Evolutionary conservation across 2,797 vertebrate species (phyloP), one percentile per base, ranked within the genome.

Genomic region (Eleutherodactylus coqui): DNA sequence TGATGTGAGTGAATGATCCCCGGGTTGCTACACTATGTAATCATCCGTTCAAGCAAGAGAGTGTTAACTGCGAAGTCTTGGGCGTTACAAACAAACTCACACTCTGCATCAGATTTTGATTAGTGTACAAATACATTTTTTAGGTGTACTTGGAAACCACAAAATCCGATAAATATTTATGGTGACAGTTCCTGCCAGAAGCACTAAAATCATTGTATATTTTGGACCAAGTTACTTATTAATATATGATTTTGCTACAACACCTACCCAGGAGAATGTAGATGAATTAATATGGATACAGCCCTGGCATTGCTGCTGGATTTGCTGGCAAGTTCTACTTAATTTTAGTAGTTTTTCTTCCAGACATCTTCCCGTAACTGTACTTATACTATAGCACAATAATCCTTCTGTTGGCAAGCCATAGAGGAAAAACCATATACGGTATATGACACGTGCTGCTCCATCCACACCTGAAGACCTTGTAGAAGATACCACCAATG

Each of bases 221-320:
- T 17, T 87, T 87, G 80, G 80, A 77, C 49, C 21, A 1, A 51
- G 75, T 19, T 1, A 47, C 24, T 34, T 86, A 81, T 36, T 76
- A 86, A 34, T 81, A 67, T 67, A 2, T 53, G 67, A 76, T 86
- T 82, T n/a, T 69, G 53, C 36, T 76, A 51, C 47, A 41, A 69
- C 77, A 73, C 77, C 85, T 53, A 67, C 60, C 70, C 85, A 76
- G n/a, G 85, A 86, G 85, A 83, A 82, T 21, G 21, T 55, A 67
- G 43, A 27, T 60, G 77, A 78, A 86, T 86, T 86, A 86, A 70
- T 76, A 69, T n/a, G 47, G 60, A 77, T 76, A n/a, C 72, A 36
- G 45, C 8, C 24, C 17, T 75, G 77, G 67, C 77, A 58, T 13
- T 27, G 24, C 27, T 38, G 77, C 29, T 34, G 27, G 9, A 79